Percentiles rank a stretch among this genome's conserved stretches.
These are phyloP conservation scores for Kryptolebias marmoratus DNA, from an alignment of 2,113 vertebrate genomes.

Conservation along the genomic window DNA sequence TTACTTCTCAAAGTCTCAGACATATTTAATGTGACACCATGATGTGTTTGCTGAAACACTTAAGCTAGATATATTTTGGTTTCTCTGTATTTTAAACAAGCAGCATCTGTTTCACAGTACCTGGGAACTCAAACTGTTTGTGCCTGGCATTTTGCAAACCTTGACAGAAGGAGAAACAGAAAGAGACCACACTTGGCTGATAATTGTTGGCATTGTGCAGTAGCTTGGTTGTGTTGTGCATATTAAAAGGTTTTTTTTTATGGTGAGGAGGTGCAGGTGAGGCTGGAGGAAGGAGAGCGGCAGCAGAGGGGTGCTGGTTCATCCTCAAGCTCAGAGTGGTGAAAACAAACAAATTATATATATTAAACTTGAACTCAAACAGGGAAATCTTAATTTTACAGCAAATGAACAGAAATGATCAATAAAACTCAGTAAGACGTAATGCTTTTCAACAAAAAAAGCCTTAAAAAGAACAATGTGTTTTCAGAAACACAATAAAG, in stretches of 20 bases:
- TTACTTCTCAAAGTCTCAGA: background rate
- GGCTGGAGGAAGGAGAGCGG: no score
- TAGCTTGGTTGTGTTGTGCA: background rate
- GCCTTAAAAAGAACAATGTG: no score
- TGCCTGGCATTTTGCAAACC: background rate
- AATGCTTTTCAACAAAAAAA: no score
- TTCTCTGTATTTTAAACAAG: background rate
- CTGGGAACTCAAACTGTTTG: background rate
- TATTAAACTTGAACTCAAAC: no score
- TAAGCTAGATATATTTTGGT: background rate
- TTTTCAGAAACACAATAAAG: no score
- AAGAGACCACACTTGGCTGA: background rate
- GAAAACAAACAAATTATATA: no score
- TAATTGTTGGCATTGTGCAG: no score
- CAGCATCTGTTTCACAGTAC: background rate
- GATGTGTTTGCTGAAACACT: background rate
- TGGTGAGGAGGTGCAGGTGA: background rate
- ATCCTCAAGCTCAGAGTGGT: no score
- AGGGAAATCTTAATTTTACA: no score
- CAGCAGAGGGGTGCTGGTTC: no score
- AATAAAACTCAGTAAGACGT: no score
- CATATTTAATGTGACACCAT: background rate
- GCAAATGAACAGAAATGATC: no score
- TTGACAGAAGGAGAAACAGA: conserved; percentile 6
- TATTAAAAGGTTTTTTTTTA: background rate